Base-by-base conservation (phyloP, 2,888 invertebrate species). In the Agapostemon virescens region DNA sequence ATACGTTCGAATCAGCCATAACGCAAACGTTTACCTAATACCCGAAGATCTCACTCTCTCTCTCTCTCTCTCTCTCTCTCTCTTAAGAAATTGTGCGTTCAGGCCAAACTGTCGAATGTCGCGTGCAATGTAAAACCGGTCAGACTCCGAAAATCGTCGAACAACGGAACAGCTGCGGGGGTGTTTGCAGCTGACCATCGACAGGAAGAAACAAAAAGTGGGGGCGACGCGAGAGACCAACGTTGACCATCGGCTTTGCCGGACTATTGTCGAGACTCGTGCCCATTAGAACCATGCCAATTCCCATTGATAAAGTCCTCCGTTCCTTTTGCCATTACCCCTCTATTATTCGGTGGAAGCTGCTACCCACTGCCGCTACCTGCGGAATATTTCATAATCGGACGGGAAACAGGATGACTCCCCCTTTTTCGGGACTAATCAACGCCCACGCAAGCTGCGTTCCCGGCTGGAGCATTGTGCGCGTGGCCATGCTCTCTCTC, bases 271-370 rank as follows among this genome's bases (percentile, higher is more conserved):
- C 86, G 85, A 74, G 84, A 71, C 84, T 84, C 84, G 84, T 83
- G 85, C 77, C 89, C 87, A 91, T 91, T 91, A 91, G 89, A 84
- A 85, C 82, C 85, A 86, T 86, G 80, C 85, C 90, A 86, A 89
- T 90, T 90, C 88, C 87, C 88, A 90, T 90, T 90, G 90, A 90
- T 89, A 89, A 88, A 88, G 86, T 86, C 86, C 87, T 87, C 85
- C 82, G 76, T 66, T 79, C 87, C 88, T 90, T 90, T 89, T 88
- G 86, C 81, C 89, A 85, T 88, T 87, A 85, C 82, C 84, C 49
- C 86, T 69, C 87, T 85, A 87, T 87, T 87, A 86, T 87, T 87
- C 82, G 69, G 0, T 20, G 13, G 77, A 42, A 63, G 74, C 78
- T 74, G 49, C 55, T 55, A 26, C 26, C 55, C 55, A 49, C n/a